A percentile compares a stretch with the other conserved stretches of the same genome.
Evolutionary conservation across 1,140 invertebrate genomes (phyloP).

Genomic region (Lasioglossum albipes): DNA sequence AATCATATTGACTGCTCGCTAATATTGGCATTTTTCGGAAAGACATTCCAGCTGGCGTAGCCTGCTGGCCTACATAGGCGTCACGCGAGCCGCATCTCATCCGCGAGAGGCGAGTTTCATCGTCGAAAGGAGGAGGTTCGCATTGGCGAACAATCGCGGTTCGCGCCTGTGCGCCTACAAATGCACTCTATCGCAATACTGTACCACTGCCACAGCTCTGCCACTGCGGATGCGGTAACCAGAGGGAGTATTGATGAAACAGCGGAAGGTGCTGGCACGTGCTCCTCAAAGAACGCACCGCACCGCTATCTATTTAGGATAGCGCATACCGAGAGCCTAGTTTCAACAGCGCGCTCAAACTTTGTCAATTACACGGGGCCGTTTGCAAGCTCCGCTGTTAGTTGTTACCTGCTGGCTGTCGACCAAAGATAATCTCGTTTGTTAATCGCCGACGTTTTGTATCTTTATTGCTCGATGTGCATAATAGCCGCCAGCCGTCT

Average conservation of each 20-base stretch:
- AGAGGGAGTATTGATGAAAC: slow-evolving; percentile 61
- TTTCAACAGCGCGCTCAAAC: no score
- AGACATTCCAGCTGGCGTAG: slow-evolving; percentile 7
- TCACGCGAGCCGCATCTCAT: no score
- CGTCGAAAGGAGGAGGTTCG: no score
- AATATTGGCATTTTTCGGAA: slow-evolving; percentile 52
- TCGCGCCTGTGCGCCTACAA: neutral
- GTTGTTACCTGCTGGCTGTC: no score
- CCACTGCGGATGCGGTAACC: slow-evolving; percentile 56
- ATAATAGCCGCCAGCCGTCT: no score
- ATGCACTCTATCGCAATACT: neutral
- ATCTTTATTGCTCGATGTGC: no score
- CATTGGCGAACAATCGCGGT: neutral
- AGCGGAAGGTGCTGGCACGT: slow-evolving; percentile 24
- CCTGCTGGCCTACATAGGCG: slow-evolving; percentile 15
- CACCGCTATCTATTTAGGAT: slow-evolving; percentile 1
- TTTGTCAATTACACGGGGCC: no score
- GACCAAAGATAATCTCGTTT: no score
- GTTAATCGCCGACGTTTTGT: no score
- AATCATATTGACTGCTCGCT: neutral
- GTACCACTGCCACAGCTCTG: neutral
- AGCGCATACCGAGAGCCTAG: no score
- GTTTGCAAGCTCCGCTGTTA: no score
- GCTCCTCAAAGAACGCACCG: slow-evolving; percentile 11
- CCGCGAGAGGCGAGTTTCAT: no score